A percentile compares a stretch with the other conserved stretches of the same genome.
Evolutionary conservation across 2,888 invertebrate species (phyloP).

Genomic region (Dione vanillae): DNA sequence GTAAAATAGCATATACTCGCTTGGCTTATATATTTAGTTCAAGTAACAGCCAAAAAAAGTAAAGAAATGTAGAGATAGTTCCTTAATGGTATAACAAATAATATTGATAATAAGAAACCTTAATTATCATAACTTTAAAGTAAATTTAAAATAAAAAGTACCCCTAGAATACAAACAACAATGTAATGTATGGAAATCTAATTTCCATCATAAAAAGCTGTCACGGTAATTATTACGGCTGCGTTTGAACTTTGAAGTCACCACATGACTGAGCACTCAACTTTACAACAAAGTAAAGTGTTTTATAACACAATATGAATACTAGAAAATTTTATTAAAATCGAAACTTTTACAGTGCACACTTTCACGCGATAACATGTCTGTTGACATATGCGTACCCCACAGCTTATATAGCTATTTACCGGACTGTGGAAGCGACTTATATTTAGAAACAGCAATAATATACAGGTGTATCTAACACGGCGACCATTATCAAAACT

Average conservation of each 20-base stretch:
- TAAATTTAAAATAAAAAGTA: too few relatives aligned
- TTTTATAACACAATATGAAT: constrained; percentile 8
- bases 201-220: background rate
- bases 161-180: too few relatives aligned
- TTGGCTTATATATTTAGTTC: too few relatives aligned
- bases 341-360: constrained; percentile 1
- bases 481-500: too few relatives aligned
- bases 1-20: too few relatives aligned
- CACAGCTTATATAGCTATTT: too few relatives aligned
- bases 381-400: constrained; percentile 10
- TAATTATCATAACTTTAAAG: too few relatives aligned
- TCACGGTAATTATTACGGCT: background rate
- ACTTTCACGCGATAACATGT: constrained; percentile 14
- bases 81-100: too few relatives aligned
- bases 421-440: background rate
- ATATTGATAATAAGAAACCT: too few relatives aligned
- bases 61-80: too few relatives aligned
- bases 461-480: too few relatives aligned
- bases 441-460: background rate
- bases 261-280: background rate
- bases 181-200: background rate
- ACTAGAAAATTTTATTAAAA: constrained; percentile 14
- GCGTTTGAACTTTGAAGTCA: background rate
- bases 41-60: too few relatives aligned
- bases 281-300: background rate